phyloP scores from a whole-genome alignment of 2,113 vertebrate species.

The Rhombomys opimus region DNA sequence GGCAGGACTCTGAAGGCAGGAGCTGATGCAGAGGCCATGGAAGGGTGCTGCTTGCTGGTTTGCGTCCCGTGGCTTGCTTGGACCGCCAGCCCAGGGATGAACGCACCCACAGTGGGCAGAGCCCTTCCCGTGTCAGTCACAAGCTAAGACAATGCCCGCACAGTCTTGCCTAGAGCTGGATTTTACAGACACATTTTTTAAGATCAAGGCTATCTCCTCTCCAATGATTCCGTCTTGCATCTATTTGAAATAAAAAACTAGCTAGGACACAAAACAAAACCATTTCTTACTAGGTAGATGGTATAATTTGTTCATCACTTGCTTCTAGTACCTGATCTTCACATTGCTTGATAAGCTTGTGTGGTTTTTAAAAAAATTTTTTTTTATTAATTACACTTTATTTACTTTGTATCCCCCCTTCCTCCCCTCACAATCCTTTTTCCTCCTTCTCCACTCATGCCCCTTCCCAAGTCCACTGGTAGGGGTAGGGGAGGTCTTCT shows the following conservation, averaged over 20 bases:
- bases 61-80: background rate
- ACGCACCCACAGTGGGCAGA: background rate
- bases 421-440: too few species aligned
- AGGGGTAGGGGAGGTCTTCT: too few species aligned
- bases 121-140: background rate
- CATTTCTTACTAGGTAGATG: background rate
- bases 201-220: background rate
- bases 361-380: background rate
- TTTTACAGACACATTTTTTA: background rate
- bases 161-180: background rate
- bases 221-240: background rate
- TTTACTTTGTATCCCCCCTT: too few species aligned
- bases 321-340: background rate
- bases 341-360: background rate
- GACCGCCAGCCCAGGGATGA: background rate
- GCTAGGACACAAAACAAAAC: background rate
- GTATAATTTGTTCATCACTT: background rate
- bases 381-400: too few species aligned
- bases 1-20: background rate
- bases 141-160: background rate
- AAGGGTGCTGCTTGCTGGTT: background rate
- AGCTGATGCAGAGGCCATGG: background rate
- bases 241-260: background rate
- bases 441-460: too few species aligned
- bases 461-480: too few species aligned